Conservation (phyloP, 2,888 invertebrate genomes). For the Meiosimyza decipiens region DNA sequence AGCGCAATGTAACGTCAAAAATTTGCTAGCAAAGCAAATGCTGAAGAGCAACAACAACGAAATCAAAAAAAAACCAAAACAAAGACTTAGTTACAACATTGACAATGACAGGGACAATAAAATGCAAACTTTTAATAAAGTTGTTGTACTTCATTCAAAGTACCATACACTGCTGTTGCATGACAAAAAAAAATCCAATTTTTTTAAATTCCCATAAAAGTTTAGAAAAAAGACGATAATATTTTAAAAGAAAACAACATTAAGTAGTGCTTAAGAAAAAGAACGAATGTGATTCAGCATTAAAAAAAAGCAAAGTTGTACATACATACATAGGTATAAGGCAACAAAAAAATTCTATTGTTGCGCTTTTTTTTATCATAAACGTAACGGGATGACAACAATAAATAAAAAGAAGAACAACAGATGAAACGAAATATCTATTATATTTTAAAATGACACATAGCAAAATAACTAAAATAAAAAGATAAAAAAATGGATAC, state of each 20-base stretch:
- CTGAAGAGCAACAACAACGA: neutral
- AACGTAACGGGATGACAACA: neutral
- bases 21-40: neutral
- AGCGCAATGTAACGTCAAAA: constrained; percentile 2
- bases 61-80: neutral
- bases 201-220: neutral
- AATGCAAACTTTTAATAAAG: constrained; percentile 11
- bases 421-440: neutral
- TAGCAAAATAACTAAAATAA: neutral
- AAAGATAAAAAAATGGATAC: too few species aligned
- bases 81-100: neutral
- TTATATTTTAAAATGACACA: constrained; percentile 1
- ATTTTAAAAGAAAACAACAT: neutral
- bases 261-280: neutral
- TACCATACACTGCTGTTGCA: neutral
- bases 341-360: neutral
- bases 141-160: constrained; percentile 5
- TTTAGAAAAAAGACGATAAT: neutral
- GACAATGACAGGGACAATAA: constrained; percentile 7
- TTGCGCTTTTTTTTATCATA: neutral
- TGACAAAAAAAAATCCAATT: neutral
- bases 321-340: neutral
- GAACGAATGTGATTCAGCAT: neutral
- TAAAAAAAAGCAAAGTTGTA: too few species aligned
- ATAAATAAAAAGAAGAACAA: neutral